A percentile compares a stretch with the other conserved stretches of the same genome.
phyloP scores from a whole-genome alignment of 1,140 invertebrate species.

The Temnothorax nylanderi region DNA sequence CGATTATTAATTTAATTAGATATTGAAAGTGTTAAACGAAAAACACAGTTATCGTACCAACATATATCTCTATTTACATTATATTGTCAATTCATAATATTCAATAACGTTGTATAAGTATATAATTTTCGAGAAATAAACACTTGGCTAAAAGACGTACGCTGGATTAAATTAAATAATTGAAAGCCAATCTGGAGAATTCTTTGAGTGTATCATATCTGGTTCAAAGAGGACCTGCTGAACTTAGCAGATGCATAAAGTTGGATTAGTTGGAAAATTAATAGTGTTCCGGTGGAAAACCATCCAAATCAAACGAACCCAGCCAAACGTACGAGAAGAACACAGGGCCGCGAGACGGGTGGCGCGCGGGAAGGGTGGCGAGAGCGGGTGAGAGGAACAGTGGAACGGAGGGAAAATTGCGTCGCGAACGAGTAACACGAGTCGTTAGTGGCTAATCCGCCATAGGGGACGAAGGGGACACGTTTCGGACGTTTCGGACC shows the following conservation, averaged over 20 bases:
- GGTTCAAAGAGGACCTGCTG: background rate
- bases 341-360: slow-evolving; percentile 13
- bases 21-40: slow-evolving; percentile 9
- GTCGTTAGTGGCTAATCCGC: slow-evolving; percentile 82
- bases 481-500: slow-evolving; percentile 40
- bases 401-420: slow-evolving; percentile 74
- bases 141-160: background rate
- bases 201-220: background rate
- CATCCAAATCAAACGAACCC: slow-evolving; percentile 7
- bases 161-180: background rate
- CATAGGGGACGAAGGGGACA: slow-evolving; percentile 64
- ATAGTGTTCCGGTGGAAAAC: slow-evolving; percentile 37
- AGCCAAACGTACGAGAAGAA: slow-evolving; percentile 22
- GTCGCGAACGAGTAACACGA: slow-evolving; percentile 80
- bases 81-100: background rate
- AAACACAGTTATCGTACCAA: background rate
- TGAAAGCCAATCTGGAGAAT: background rate
- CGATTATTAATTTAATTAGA: background rate
- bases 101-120: background rate
- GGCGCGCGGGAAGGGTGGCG: background rate
- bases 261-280: slow-evolving; percentile 36
- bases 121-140: background rate
- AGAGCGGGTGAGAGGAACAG: background rate
- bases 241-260: slow-evolving; percentile 1
- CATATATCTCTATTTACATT: background rate